Conservation (phyloP, 2,888 invertebrate genomes). For the Ochropacha duplaris region DNA sequence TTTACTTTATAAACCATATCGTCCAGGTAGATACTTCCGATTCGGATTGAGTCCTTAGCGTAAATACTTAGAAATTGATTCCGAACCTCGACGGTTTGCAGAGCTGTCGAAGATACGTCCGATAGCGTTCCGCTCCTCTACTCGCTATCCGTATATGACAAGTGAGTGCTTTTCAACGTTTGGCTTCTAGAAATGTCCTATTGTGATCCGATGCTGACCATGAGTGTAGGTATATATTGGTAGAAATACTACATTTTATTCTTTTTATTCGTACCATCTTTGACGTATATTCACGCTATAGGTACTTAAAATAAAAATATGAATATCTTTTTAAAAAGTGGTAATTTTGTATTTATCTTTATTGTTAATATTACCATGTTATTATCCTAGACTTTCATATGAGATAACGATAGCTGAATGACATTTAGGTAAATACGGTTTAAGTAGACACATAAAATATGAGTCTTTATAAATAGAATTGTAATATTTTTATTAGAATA, state of each 20-base stretch:
- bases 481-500: background rate
- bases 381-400: too few species aligned
- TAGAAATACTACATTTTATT: background rate
- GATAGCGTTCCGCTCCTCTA: slow-evolving; percentile 41
- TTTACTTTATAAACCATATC: slow-evolving; percentile 36
- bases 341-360: too few species aligned
- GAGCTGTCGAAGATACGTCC: slow-evolving; percentile 63
- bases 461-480: too few species aligned
- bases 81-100: slow-evolving; percentile 54
- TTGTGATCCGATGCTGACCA: slow-evolving; percentile 20
- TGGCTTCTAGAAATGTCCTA: slow-evolving; percentile 21
- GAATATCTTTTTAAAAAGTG: too few species aligned
- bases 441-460: too few species aligned
- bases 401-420: too few species aligned
- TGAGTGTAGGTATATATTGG: background rate
- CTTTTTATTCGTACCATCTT: background rate
- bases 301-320: background rate
- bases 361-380: too few species aligned
- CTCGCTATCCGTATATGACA: slow-evolving; percentile 42
- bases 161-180: slow-evolving; percentile 41
- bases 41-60: slow-evolving; percentile 37
- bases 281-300: too few species aligned
- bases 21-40: slow-evolving; percentile 25
- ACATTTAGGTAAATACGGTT: too few species aligned
- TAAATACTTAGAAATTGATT: slow-evolving; percentile 60